Evolutionary conservation across 1,140 invertebrate species (phyloP), one percentile per base, ranked within the genome.

Genomic region (Trypoxylus dichotomus): DNA sequence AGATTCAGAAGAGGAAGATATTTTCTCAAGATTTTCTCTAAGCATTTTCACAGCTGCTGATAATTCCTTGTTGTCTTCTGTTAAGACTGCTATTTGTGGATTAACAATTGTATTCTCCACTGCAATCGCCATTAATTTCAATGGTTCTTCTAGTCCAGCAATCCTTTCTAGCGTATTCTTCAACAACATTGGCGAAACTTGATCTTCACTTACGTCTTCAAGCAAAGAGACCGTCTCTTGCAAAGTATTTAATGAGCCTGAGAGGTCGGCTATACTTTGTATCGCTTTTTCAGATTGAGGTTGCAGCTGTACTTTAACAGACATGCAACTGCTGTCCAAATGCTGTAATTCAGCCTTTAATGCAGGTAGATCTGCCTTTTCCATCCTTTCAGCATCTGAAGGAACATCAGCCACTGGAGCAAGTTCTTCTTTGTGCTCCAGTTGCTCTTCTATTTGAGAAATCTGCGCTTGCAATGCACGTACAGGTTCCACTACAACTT

Each of bases 241-340:
- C 21, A 68, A 27, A 1, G 21, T 27, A 13, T 68, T 68, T 24
- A 68, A 6, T 21, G 60, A 68, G 1, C 25, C 60, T 7, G 60
- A 68, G 3, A 68, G 13, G 1, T 68, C 6, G 15, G 60, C 60
- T 68, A 68, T 68, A 25, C 60, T 27, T 68, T 29, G 60, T 21
- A 68, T 68, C 6, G 60, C 60, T 68, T 68, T 25, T 15, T 68
- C 27, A 5, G 60, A 27, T 13, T 25, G 24, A 21, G 60, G 60
- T 68, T 68, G 60, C n/a, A 68, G 60, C 13, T 68, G 60, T 27
- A 68, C 13, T 27, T 68, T 68, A 25, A 68, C 60, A 68, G 60
- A 68, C 24, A 25, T 68, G 6, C 60, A 68, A 68, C 24, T 68
- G 60, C 6, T 11, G 27, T 68, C 60, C 27, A 68, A 13, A 11